Percentiles rank a stretch among this genome's conserved stretches.
These are phyloP conservation scores for Stigmatopora nigra DNA, from an alignment of 2,113 vertebrate species.

Conservation along the genomic window DNA sequence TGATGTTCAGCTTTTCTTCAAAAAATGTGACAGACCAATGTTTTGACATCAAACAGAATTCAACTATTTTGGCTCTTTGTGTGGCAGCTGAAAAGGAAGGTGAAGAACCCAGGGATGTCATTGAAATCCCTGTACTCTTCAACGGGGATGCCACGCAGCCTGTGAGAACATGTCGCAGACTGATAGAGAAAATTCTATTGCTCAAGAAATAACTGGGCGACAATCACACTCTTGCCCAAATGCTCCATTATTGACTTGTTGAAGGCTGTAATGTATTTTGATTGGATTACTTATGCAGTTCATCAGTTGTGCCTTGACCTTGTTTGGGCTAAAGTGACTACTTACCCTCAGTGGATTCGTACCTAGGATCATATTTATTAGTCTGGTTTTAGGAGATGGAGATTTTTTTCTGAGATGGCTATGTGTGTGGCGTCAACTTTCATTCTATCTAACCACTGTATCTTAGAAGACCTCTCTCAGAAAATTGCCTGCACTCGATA, in stretches of 20 bases:
- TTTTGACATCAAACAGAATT: conserved; percentile 49
- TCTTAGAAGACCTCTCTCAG: background rate
- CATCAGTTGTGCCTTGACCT: conserved; percentile 54
- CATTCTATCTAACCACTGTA: background rate
- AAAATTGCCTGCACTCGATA: background rate
- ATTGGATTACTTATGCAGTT: conserved; percentile 45
- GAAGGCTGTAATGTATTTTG: conserved; percentile 32
- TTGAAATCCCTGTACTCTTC: conserved; percentile 53
- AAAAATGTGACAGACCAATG: conserved; percentile 17
- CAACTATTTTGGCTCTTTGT: conserved; percentile 23
- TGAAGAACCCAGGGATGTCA: conserved; percentile 41
- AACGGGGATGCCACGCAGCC: conserved; percentile 41
- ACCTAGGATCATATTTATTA: conserved; percentile 31
- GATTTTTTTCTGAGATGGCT: conserved; percentile 16
- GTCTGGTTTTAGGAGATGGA: conserved; percentile 29
- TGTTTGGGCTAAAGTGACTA: conserved; percentile 45
- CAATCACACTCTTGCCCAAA: conserved; percentile 35
- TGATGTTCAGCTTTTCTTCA: background rate
- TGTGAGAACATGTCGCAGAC: conserved; percentile 52
- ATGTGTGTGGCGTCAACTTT: conserved; percentile 4
- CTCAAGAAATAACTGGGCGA: conserved; percentile 30
- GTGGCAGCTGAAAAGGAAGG: conserved; percentile 39
- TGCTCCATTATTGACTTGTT: conserved; percentile 28
- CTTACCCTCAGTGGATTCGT: conserved; percentile 42
- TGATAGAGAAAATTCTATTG: conserved; percentile 46